phyloP scores from a whole-genome alignment of 2,797 vertebrate genomes.

The Poliocrania exsul region DNA sequence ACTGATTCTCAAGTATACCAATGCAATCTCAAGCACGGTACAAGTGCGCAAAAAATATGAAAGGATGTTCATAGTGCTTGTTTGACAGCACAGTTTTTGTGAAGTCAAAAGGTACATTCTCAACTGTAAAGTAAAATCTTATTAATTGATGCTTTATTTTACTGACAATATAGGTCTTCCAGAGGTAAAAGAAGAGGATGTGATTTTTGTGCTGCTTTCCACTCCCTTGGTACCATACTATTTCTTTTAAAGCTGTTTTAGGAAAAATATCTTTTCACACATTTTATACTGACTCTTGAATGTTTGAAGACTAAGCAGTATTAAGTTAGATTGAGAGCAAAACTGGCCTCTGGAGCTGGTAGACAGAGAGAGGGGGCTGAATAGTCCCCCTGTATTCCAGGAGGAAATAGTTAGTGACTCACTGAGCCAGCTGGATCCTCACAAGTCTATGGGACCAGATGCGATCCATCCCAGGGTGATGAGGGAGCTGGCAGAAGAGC shows the following conservation, averaged over 20 bases:
- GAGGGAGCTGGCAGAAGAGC: too few relatives aligned
- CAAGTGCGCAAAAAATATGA: background rate
- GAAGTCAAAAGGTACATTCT: background rate
- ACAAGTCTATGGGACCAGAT: too few relatives aligned
- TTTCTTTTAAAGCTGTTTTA: background rate
- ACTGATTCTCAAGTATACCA: background rate
- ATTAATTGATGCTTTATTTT: background rate
- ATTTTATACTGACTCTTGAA: background rate
- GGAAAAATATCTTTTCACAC: background rate
- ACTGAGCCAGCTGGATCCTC: too few relatives aligned
- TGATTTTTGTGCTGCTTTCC: background rate
- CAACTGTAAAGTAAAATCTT: background rate
- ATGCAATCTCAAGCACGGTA: background rate
- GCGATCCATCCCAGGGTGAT: too few relatives aligned
- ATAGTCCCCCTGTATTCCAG: too few relatives aligned
- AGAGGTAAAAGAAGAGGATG: background rate
- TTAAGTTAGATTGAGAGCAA: slow-evolving; percentile 1
- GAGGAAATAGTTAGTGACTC: too few relatives aligned
- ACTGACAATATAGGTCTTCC: background rate
- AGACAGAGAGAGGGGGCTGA: too few relatives aligned
- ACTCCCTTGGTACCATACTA: background rate
- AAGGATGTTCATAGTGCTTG: background rate
- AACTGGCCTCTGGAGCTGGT: background rate
- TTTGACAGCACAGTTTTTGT: background rate
- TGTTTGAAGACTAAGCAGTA: slow-evolving; percentile 9